Conservation (phyloP, 2,113 vertebrate species). For the Cryptotis parvus region DNA sequence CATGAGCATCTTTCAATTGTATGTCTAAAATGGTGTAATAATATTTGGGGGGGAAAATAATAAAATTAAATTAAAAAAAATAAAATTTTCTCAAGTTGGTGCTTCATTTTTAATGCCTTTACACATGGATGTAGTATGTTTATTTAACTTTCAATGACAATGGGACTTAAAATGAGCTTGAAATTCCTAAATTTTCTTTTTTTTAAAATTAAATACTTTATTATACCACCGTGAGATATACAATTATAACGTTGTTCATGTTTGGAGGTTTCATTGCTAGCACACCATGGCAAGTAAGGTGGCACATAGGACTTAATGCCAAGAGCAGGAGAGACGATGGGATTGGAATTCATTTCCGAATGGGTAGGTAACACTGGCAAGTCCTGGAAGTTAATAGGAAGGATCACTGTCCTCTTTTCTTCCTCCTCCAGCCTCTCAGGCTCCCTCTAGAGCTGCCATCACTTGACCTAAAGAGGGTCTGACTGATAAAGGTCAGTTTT, state of each 20-base stretch:
- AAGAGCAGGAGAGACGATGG: neutral
- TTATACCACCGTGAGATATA: too few relatives aligned
- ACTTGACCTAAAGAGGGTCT: neutral
- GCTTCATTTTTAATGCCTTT: too few relatives aligned
- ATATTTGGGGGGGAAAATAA: too few relatives aligned
- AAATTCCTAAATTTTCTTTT: conserved; percentile 9
- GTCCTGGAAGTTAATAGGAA: neutral
- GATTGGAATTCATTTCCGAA: neutral
- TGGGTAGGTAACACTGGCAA: neutral
- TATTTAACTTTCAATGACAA: neutral
- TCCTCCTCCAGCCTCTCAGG: neutral
- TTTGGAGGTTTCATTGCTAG: neutral
- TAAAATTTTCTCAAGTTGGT: too few relatives aligned
- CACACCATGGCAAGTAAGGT: neutral
- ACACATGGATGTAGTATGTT: neutral
- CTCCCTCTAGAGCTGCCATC: neutral
- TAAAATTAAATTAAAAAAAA: too few relatives aligned
- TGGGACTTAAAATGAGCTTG: conserved; percentile 6
- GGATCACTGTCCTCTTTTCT: neutral
- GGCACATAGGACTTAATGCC: neutral
- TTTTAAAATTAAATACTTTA: too few relatives aligned
- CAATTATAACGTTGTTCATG: too few relatives aligned
- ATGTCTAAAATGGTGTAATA: too few relatives aligned
- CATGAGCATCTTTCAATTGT: too few relatives aligned
- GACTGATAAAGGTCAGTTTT: neutral